Base-by-base conservation (phyloP, 2,797 vertebrate species). In the Amniataba percoides region DNA sequence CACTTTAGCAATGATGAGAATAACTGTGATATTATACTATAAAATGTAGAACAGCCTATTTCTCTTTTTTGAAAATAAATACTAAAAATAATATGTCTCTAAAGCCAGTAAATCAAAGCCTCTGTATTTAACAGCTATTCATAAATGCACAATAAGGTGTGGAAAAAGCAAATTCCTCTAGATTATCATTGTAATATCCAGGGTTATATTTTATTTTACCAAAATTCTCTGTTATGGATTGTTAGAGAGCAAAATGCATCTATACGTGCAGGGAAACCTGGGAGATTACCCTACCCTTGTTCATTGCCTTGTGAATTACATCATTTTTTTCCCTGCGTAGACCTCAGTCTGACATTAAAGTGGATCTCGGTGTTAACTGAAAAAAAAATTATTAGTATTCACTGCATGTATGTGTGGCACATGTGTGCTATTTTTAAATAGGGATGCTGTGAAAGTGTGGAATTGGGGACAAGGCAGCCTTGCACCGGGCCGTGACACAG, bases 401-500 rank as follows among this genome's bases (percentile, higher is more conserved):
- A 80, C 57, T 13, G 77, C 80, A 82, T 87, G 87, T 51, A 82
- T 85, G 82, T 83, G 88, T 91, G 74, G 86, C 78, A 81, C 83
- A 85, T 88, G 88, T 81, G 88, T 86, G 86, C 90, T 94, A 92
- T 94, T 89, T 93, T 87, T 92, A 91, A 91, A 90, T 87, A 86
- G 87, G 82, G 92, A 91, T 87, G 90, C 91, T 90, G 88, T 91
- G 93, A 92, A 94, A 91, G 90, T 93, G 93, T 93, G 91, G 91
- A 95, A 95, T 94, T 92, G 93, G 93, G 93, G 93, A 94, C 93
- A 94, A 91, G 92, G 90, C 89, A 92, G 93, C 93, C 92, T 94
- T 93, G 94, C 93, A 95, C 93, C 93, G 88, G 94, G 93, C 92
- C 93, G 85, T 94, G 95, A 95, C 95, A 95, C 91, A 94, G 94